Evolutionary conservation across 2,888 invertebrate species (phyloP).

Genomic region (Ptychoptera albimana): DNA sequence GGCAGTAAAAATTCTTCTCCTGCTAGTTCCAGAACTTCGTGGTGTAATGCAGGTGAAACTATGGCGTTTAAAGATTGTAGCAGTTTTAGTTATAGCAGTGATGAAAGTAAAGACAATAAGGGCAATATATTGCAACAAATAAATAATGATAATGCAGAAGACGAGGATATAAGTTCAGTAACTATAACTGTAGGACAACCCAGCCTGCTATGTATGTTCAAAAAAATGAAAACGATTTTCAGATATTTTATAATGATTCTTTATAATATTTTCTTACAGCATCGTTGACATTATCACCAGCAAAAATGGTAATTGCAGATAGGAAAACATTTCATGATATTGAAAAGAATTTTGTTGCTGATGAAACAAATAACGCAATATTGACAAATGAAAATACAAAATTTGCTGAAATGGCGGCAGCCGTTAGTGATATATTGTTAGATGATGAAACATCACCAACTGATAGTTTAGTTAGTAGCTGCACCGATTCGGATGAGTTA

Average conservation of each 20-base stretch:
- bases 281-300: conserved; percentile 8
- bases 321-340: neutral
- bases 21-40: conserved; percentile 25
- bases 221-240: neutral
- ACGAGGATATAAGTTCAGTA: conserved; percentile 10
- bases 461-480: conserved; percentile 48
- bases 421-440: conserved; percentile 49
- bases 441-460: conserved; percentile 76
- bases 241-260: neutral
- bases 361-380: neutral
- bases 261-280: conserved; percentile 5
- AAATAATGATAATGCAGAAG: conserved; percentile 3
- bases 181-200: conserved; percentile 8
- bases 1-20: conserved; percentile 21
- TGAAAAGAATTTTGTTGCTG: conserved; percentile 1
- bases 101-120: conserved; percentile 30
- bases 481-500: conserved; percentile 24
- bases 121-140: no score
- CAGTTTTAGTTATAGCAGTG: conserved; percentile 36
- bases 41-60: conserved; percentile 43
- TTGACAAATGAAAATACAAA: conserved; percentile 30
- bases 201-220: conserved; percentile 9
- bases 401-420: conserved; percentile 57
- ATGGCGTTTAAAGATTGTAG: conserved; percentile 41
- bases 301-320: neutral